A percentile compares a stretch with the other conserved stretches of the same genome.
Conservation (phyloP, 2,113 vertebrate species). For the Mormyrus lacerda region DNA sequence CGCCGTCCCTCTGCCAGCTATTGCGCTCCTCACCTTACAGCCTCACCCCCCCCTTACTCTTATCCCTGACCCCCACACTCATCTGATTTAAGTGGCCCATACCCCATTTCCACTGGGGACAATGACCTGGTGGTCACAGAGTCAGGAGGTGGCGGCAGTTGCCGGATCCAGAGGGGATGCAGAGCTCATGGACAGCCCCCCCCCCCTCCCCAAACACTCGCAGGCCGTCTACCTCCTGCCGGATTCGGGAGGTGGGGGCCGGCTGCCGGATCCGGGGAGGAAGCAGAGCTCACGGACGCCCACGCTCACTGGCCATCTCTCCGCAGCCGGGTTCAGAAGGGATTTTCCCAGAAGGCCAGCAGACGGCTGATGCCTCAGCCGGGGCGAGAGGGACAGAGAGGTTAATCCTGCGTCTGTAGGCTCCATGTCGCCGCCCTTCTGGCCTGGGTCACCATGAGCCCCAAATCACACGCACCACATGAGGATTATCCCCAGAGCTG, state of each 20-base stretch:
- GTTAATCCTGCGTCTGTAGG: neutral
- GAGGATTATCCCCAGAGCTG: no score
- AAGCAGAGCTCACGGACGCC: no score
- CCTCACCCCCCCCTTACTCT: neutral
- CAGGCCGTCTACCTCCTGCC: no score
- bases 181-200: neutral
- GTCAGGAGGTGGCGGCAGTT: neutral
- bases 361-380: neutral
- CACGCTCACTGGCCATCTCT: no score
- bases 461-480: neutral
- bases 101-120: neutral
- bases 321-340: neutral
- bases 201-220: neutral
- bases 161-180: neutral
- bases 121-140: neutral
- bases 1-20: slow-evolving; percentile 29
- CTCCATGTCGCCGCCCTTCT: neutral
- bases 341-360: neutral
- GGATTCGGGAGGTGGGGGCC: no score
- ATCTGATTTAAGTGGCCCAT: neutral
- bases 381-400: neutral
- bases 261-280: no score
- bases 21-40: slow-evolving; percentile 1
- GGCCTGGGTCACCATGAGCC: neutral
- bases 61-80: neutral